Evolutionary conservation across 1,140 invertebrate genomes (phyloP), one percentile per base, ranked within the genome.

Genomic region (Psix sp.): DNA sequence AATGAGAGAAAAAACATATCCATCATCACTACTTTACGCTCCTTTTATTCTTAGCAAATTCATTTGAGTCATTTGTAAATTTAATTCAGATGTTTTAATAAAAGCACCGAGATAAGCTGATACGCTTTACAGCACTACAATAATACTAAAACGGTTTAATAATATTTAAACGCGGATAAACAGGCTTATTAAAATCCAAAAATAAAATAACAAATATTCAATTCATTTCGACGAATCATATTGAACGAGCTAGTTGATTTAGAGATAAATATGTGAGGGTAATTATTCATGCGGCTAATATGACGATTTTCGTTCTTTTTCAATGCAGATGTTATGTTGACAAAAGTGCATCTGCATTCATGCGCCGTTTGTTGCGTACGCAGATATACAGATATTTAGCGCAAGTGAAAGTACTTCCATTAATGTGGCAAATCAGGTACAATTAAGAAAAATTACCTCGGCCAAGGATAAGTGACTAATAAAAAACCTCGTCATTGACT

Each of bases 331-430:
- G 9, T 5, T 5, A 24, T 5, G n/a, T 10, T 10, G 26, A 26
- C 3, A 18, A 18, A 11, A 33, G 26, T 33, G 31, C 21, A 38
- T 38, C 6, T 35, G 31, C 7, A 6, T 17, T 33, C 26, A 15
- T 39, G 14, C 24, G 42, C 16, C n/a, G 20, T 17, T 29, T 46
- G 31, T 52, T 43, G 57, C n/a, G 7, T 7, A 7, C 38, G 10
- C 29, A 20, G 13, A 16, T 18, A 45, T 63, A 43, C 35, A 51
- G 39, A 36, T 52, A 57, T 67, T 60, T 60, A 54, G 26, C 33
- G 14, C 40, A 18, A 70, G 66, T 70, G 56, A 70, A 70, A 70
- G 66, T 70, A 46, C 15, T 56, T 49, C 46, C 16, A 65, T 65
- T 51, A 45, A 35, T 31, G 43, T 38, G 7, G 39, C 33, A 54